These are phyloP conservation scores for Latrodectus hesperus DNA, from an alignment of 2,888 invertebrate genomes.

Conservation along the genomic window DNA sequence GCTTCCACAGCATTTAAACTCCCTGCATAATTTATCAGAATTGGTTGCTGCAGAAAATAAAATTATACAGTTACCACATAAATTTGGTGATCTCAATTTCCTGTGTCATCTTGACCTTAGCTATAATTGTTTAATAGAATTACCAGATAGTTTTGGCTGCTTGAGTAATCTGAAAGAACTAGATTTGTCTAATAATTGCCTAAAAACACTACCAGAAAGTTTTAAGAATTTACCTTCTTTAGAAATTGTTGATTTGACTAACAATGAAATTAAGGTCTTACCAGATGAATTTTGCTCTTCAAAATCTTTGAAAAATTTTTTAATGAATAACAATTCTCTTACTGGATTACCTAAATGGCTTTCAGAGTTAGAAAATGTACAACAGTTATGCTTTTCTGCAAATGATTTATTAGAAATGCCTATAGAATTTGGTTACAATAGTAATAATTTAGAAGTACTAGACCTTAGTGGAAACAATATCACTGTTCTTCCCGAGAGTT, in stretches of 20 bases:
- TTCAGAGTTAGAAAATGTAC: conserved; percentile 25
- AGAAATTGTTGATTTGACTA: conserved; percentile 39
- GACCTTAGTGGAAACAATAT: conserved; percentile 61
- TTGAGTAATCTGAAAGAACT: conserved; percentile 80
- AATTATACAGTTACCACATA: conserved; percentile 20
- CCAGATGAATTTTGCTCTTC: conserved; percentile 42
- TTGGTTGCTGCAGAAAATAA: conserved; percentile 55
- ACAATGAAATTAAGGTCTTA: conserved; percentile 28
- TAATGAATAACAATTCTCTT: conserved; percentile 38
- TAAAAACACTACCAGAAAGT: conserved; percentile 72
- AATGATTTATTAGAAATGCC: conserved; percentile 38
- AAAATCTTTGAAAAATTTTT: conserved; percentile 17
- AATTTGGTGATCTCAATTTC: conserved; percentile 30
- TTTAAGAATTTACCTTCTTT: conserved; percentile 43
- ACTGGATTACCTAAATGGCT: conserved; percentile 51
- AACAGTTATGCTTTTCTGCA: conserved; percentile 33
- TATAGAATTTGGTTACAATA: conserved; percentile 35
- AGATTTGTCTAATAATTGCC: conserved; percentile 77
- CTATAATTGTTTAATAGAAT: conserved; percentile 81
- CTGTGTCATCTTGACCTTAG: conserved; percentile 82
- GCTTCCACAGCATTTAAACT: conserved; percentile 16
- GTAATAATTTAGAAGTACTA: conserved; percentile 30
- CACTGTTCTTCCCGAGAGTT: conserved; percentile 28
- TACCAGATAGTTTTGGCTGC: conserved; percentile 81
- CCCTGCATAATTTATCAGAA: conserved; percentile 17